Percentiles rank a stretch among this genome's conserved stretches.
Conservation (phyloP, 23 tunicate genomes). For the Clavelina lepadiformis region DNA sequence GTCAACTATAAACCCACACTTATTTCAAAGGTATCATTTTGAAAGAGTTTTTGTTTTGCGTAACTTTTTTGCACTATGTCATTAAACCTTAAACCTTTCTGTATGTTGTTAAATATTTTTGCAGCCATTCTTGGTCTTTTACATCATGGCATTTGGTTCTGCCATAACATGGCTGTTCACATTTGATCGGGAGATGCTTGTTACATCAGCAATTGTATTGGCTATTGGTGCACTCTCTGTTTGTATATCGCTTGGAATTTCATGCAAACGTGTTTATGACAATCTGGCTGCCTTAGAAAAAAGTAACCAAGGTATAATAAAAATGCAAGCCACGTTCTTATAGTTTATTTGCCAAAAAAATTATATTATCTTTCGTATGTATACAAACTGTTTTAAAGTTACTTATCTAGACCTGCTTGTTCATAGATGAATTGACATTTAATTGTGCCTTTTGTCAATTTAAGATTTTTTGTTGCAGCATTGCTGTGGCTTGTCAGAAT, state of each 20-base stretch:
- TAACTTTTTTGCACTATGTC: neutral
- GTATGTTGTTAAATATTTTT: conserved; percentile 2
- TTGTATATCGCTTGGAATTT: neutral
- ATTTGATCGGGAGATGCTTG: conserved; percentile 9
- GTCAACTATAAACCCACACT: conserved; percentile 11
- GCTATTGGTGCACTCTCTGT: conserved; percentile 3
- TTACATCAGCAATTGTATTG: neutral
- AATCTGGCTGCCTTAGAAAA: neutral
- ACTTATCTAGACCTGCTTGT: too few relatives aligned
- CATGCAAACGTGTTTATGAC: conserved; percentile 1
- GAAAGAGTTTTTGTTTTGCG: neutral
- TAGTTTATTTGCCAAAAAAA: neutral
- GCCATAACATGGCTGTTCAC: conserved; percentile 3
- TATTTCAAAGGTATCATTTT: conserved; percentile 23
- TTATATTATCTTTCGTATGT: neutral
- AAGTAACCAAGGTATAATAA: conserved; percentile 7
- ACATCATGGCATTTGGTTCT: conserved; percentile 1
- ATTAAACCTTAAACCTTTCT: neutral
- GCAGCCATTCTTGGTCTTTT: neutral
- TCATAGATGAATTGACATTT: too few relatives aligned
- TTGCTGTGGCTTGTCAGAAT: conserved; percentile 15
- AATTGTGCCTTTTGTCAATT: too few relatives aligned
- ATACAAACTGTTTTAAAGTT: too few relatives aligned
- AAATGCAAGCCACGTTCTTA: neutral
- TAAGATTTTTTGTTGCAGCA: too few relatives aligned